phyloP scores from a whole-genome alignment of 1,140 invertebrate genomes.

The Heliconius hermathena region DNA sequence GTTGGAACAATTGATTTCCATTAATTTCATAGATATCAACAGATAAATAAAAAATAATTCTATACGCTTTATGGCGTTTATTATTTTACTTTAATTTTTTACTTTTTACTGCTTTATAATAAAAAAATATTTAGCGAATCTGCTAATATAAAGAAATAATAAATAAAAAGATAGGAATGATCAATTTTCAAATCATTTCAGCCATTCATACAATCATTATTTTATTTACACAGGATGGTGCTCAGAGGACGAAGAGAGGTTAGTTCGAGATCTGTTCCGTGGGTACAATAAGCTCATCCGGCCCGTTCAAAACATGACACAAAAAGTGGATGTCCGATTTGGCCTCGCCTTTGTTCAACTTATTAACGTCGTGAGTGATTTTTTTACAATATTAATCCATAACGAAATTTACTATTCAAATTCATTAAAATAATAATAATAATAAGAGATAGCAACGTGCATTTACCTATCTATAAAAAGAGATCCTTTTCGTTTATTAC shows the following conservation, averaged over 20 bases:
- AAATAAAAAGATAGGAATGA: background rate
- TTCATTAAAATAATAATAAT: too few relatives aligned
- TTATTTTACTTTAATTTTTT: too few relatives aligned
- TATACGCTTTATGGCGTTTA: too few relatives aligned
- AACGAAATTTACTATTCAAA: too few relatives aligned
- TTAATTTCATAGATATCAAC: background rate
- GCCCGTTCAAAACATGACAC: conserved; percentile 98
- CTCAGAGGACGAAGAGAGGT: conserved; percentile 97
- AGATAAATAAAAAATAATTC: too few relatives aligned
- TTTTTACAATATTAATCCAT: background rate
- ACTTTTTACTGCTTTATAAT: too few relatives aligned
- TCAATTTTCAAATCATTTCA: background rate
- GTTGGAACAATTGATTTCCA: background rate
- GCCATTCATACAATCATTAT: background rate
- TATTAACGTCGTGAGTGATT: conserved; percentile 96
- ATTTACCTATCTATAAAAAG: too few relatives aligned
- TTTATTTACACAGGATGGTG: conserved; percentile 77
- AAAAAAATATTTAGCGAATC: too few relatives aligned
- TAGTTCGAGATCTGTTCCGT: conserved; percentile 97
- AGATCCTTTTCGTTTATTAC: conserved; percentile 66
- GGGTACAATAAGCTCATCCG: conserved; percentile 99
- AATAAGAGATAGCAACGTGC: too few relatives aligned
- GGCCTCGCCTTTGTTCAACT: conserved; percentile 98
- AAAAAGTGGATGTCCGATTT: conserved; percentile 97
- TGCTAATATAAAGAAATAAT: background rate